Base-by-base conservation (phyloP, 1,140 invertebrate species). In the Atta cephalotes region DNA sequence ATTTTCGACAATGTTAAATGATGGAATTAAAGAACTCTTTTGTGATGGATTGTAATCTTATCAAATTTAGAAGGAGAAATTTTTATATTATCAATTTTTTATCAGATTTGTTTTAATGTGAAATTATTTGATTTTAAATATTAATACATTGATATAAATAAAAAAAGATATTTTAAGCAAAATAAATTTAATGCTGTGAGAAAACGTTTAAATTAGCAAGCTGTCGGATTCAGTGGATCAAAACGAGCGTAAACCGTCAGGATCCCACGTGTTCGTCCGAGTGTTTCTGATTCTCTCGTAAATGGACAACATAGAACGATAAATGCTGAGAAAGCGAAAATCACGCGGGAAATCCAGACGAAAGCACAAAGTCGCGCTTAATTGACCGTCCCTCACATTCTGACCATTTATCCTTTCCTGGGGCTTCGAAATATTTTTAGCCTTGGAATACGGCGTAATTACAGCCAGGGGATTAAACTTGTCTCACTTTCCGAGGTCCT, bases 401-500 rank as follows among this genome's bases (percentile, higher is more conserved):
- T 68, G 71, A 31, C 62, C 39, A 16, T 70, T 28, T 35, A 65
- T 80, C 58, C 49, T 35, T 62, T 74, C 31, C 62, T 31, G 35
- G 16, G 21, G 60, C n/a, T 66, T 79, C 74, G 80, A 80, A 74
- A 85, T 85, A 87, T 85, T 87, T 87, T 86, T 87, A 87, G 25
- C 82, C 82, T 31, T 12, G 82, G 74, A 78, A 77, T 70, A 87
- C 86, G 56, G 51, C 70, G 86, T 91, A 92, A 92, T 92, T 92
- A 92, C 88, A 90, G 88, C 72, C 51, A 18, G 28, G 71, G 89
- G 88, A 89, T 92, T 90, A 92, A 90, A 87, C 76, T 79, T 66
- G 74, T 85, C 63, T 66, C 82, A 66, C 65, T 76, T 49, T 63
- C 45, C 10, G 35, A 28, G 7, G 25, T 4, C 51, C 25, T 25